Percentiles rank a stretch among this genome's conserved stretches.
Conservation (phyloP, 2,113 vertebrate genomes). For the Nannospalax galili region DNA sequence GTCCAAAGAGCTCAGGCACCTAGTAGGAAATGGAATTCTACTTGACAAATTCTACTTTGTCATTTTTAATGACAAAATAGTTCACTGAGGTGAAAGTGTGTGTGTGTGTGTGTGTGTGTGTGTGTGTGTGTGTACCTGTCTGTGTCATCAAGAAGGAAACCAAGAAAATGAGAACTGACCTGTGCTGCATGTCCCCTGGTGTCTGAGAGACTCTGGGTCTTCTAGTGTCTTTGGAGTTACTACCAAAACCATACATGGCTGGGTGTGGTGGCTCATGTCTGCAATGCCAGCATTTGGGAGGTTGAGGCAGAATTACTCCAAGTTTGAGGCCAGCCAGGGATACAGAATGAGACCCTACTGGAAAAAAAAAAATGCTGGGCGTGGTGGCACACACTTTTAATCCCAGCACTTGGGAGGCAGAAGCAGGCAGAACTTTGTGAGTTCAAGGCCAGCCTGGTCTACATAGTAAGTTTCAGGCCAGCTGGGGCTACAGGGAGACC, state of each 20-base stretch:
- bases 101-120: not conserved
- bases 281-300: no score
- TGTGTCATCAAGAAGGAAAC: not conserved
- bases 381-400: not conserved
- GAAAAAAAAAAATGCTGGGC: no score
- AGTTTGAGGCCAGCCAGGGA: no score
- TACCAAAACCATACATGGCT: not conserved
- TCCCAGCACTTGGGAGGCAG: no score
- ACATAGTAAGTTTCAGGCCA: no score
- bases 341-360: no score
- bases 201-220: not conserved
- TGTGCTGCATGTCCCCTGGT: not conserved
- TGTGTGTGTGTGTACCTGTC: no score
- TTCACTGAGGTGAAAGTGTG: not conserved
- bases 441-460: no score
- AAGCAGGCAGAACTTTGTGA: no score
- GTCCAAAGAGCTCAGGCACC: not conserved
- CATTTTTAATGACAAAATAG: not conserved
- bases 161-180: not conserved
- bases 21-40: not conserved
- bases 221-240: not conserved
- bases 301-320: no score
- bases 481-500: no score
- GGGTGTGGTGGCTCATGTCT: not conserved
- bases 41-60: no score